phyloP scores from a whole-genome alignment of 2,888 invertebrate species.

The Chrysolina haemoptera region DNA sequence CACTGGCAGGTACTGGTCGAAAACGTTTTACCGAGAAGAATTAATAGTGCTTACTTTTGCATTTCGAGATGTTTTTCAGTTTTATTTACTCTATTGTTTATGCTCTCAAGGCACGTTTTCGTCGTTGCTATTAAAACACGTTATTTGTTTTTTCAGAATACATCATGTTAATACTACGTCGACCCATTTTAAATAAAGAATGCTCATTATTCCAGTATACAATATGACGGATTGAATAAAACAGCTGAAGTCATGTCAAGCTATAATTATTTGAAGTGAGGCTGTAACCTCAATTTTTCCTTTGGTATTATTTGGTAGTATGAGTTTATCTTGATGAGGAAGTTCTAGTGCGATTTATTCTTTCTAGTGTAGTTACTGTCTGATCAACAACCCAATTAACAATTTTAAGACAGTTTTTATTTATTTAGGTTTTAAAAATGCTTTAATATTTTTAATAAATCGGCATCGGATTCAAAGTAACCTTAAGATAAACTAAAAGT shows the following conservation, averaged over 20 bases:
- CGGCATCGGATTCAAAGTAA: too few relatives aligned
- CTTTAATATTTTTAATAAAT: too few relatives aligned
- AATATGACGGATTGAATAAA: conserved; percentile 5
- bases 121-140: conserved; percentile 3
- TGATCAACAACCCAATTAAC: too few relatives aligned
- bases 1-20: background rate
- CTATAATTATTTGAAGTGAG: background rate
- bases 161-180: conserved; percentile 25
- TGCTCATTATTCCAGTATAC: conserved; percentile 12
- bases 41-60: conserved; percentile 10
- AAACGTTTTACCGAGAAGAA: background rate
- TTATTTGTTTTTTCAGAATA: conserved; percentile 17
- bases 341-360: too few relatives aligned
- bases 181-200: conserved; percentile 32
- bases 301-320: too few relatives aligned
- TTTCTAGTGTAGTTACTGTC: too few relatives aligned
- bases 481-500: too few relatives aligned
- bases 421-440: too few relatives aligned
- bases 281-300: background rate
- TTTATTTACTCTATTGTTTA: conserved; percentile 21
- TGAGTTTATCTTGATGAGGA: too few relatives aligned
- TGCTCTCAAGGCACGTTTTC: conserved; percentile 9
- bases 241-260: background rate
- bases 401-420: too few relatives aligned
- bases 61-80: conserved; percentile 5